These are phyloP conservation scores for Ormyrus labotus DNA, from an alignment of 2,888 invertebrate genomes.

Conservation along the genomic window DNA sequence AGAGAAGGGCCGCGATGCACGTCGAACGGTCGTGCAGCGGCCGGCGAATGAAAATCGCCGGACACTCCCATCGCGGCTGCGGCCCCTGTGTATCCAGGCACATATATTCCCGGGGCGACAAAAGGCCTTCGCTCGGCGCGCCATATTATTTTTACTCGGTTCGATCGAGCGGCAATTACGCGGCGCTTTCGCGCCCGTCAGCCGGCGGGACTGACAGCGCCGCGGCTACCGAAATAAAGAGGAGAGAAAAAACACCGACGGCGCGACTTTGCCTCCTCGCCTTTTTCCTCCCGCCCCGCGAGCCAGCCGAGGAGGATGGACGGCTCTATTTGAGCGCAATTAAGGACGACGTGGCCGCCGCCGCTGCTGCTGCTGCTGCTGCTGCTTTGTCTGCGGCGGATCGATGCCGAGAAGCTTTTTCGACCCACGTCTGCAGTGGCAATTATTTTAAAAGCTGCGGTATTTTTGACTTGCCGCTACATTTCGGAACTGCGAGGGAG, in stretches of 20 bases:
- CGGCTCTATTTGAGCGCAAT: slow-evolving; percentile 58
- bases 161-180: slow-evolving; percentile 46
- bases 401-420: too few species aligned
- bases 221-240: slow-evolving; percentile 69
- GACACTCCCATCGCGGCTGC: slow-evolving; percentile 8
- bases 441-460: too few species aligned
- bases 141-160: slow-evolving; percentile 42
- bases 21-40: neutral
- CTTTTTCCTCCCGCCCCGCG: too few species aligned
- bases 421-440: too few species aligned
- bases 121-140: neutral
- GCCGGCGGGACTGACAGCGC: slow-evolving; percentile 64
- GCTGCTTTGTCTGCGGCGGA: too few species aligned
- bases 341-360: slow-evolving; percentile 17
- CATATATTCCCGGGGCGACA: neutral
- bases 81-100: neutral
- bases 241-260: slow-evolving; percentile 33
- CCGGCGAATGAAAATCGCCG: slow-evolving; percentile 34
- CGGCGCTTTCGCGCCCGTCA: slow-evolving; percentile 37
- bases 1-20: neutral
- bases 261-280: too few species aligned
- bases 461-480: too few species aligned
- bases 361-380: too few species aligned
- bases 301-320: slow-evolving; percentile 27
- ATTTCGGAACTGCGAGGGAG: too few species aligned